Conservation (phyloP, 2,113 vertebrate species). For the Sturnira hondurensis region DNA sequence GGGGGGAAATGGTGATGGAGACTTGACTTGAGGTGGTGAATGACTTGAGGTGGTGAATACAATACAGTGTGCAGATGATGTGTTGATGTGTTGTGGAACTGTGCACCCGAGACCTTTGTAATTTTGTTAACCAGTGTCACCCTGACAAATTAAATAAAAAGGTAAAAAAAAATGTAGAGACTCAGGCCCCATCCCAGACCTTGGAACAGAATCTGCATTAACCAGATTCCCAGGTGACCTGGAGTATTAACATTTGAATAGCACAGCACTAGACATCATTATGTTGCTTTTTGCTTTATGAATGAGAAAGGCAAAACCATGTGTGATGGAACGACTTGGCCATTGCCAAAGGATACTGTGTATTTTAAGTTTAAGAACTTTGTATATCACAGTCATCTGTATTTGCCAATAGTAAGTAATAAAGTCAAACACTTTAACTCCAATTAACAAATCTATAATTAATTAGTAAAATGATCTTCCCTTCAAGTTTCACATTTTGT, state of each 20-base stretch:
- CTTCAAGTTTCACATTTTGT: conserved; percentile 62
- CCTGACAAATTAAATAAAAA: too few species aligned
- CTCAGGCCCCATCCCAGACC: background rate
- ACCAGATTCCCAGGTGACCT: background rate
- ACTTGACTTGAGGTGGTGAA: too few species aligned
- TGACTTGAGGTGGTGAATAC: too few species aligned
- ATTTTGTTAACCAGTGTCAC: too few species aligned
- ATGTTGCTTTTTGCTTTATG: background rate
- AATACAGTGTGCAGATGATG: too few species aligned
- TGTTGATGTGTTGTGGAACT: too few species aligned
- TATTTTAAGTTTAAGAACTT: background rate
- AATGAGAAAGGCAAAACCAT: background rate
- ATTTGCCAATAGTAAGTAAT: conserved; percentile 14
- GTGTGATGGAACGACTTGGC: background rate
- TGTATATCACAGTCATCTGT: background rate
- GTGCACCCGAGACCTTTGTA: too few species aligned
- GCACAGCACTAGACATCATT: background rate
- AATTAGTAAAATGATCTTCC: conserved; percentile 70
- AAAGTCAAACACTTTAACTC: conserved; percentile 37
- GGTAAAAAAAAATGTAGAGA: background rate
- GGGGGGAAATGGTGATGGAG: too few species aligned
- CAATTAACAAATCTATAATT: conserved; percentile 71
- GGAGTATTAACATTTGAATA: background rate
- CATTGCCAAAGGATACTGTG: background rate
- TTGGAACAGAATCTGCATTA: background rate